These are phyloP conservation scores for Cistogaster globosa DNA, from an alignment of 2,888 invertebrate species.

Conservation along the genomic window DNA sequence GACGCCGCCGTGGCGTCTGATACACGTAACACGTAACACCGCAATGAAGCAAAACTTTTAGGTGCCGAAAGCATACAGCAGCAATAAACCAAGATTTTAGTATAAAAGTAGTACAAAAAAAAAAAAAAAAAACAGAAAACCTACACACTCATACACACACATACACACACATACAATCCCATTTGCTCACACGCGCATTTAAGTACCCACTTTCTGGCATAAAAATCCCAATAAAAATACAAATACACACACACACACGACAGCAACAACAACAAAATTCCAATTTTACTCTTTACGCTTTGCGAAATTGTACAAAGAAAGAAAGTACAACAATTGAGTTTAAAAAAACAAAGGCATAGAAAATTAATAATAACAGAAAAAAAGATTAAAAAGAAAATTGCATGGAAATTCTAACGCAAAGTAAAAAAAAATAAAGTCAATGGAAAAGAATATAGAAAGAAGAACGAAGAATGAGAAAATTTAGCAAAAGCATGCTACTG, in stretches of 20 bases:
- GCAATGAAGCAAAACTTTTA: slow-evolving; percentile 81
- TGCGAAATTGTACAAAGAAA: slow-evolving; percentile 5
- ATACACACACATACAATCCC: slow-evolving; percentile 37
- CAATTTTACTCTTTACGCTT: background rate
- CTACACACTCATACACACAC: slow-evolving; percentile 12
- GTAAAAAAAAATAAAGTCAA: slow-evolving; percentile 1
- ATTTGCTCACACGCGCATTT: slow-evolving; percentile 11
- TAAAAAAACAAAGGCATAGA: slow-evolving; percentile 19
- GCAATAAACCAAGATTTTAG: slow-evolving; percentile 57
- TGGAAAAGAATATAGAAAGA: slow-evolving; percentile 34
- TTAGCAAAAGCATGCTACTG: slow-evolving; percentile 49
- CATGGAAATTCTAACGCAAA: slow-evolving; percentile 15
- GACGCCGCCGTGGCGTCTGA: slow-evolving; percentile 79
- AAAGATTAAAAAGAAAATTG: slow-evolving; percentile 23
- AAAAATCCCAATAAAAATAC: slow-evolving; percentile 20
- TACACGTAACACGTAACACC: slow-evolving; percentile 83
- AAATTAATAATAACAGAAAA: slow-evolving; percentile 13
- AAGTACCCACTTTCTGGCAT: slow-evolving; percentile 23
- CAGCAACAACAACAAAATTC: background rate
- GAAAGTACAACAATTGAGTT: background rate
- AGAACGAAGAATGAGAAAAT: background rate
- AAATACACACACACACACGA: background rate
- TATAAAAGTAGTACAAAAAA: slow-evolving; percentile 57
- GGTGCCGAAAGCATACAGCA: slow-evolving; percentile 75
- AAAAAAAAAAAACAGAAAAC: slow-evolving; percentile 44